Evolutionary conservation across 2,113 vertebrate species (phyloP), one percentile per base, ranked within the genome.

Genomic region (Anseranas semipalmata): DNA sequence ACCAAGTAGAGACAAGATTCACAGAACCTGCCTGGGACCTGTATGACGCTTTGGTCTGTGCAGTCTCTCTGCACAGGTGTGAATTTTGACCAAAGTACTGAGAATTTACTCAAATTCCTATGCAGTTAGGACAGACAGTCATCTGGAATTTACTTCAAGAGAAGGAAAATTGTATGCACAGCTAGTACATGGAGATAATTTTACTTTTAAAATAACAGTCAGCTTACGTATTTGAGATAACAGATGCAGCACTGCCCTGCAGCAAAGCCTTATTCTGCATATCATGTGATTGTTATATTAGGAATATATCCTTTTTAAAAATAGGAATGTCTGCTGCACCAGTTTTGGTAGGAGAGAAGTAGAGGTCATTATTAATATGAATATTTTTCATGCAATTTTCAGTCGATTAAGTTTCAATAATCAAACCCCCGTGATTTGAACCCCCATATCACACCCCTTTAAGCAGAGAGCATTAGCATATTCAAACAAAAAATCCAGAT

Each of bases 261-360:
- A 93, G 87, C 89, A 73, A 89, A 93, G 66, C 39, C 60, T 87
- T 94, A 32, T 60, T 79, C 78, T 96, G 58, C 21, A 25, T 85
- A 27, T 75, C 77, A 68, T 85, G 62, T 82, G 94, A 66, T 35
- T 91, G 37, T 93, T 93, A 45, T 46, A 58, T 76, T 76, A 85
- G 65, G 81, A 89, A 50, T 96, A 58, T 73, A 70, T 60, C 48
- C 66, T 76, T 45, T 87, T 96, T 91, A 91, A 93, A 95, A 93
- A 93, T 66, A 95, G 89, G 87, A 91, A 70, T 66, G 62, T 39
- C 74, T 91, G 65, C 70, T 91, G 74, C 55, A 87, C 55, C 46
- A 15, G 7, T 85, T 87, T 91, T 43, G 43, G 58, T 53, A 56
- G 62, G 35, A 60, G 89, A 81, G 65, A 80, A 94, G 73, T 43